phyloP scores from a whole-genome alignment of 2,888 invertebrate species.

The Onchidella celtica region DNA sequence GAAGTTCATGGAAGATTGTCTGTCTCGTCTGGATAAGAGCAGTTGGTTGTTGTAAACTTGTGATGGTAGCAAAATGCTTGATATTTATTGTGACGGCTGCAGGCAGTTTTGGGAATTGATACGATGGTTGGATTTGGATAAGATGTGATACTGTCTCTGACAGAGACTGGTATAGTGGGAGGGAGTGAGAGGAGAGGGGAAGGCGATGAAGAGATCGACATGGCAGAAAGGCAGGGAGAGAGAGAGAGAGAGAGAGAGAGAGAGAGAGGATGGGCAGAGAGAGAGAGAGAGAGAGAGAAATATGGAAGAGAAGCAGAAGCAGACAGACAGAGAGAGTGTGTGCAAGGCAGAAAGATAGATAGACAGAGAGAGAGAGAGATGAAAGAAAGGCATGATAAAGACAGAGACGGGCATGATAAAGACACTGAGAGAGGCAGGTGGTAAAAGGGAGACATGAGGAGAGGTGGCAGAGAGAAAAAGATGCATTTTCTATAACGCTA shows the following conservation, averaged over 20 bases:
- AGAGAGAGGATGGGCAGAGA: background rate
- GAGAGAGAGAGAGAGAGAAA: background rate
- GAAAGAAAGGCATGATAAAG: background rate
- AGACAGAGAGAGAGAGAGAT: background rate
- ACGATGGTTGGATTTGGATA: too few species aligned
- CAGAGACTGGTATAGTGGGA: background rate
- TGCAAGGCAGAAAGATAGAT: background rate
- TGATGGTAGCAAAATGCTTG: too few species aligned
- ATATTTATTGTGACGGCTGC: background rate
- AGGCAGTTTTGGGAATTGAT: too few species aligned
- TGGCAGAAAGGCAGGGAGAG: background rate
- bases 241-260: slow-evolving; percentile 11
- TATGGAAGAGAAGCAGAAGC: background rate
- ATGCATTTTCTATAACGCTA: too few species aligned
- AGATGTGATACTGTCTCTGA: too few species aligned
- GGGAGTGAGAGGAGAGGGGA: background rate
- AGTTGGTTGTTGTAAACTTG: too few species aligned
- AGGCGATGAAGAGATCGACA: background rate
- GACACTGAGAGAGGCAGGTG: too few species aligned
- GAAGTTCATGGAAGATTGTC: too few species aligned
- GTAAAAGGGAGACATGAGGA: too few species aligned
- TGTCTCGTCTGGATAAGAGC: too few species aligned
- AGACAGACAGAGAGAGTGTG: background rate
- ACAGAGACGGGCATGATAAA: too few species aligned
- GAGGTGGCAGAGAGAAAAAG: too few species aligned